phyloP scores from a whole-genome alignment of 2,113 vertebrate species.

The Ellobius talpinus region DNA sequence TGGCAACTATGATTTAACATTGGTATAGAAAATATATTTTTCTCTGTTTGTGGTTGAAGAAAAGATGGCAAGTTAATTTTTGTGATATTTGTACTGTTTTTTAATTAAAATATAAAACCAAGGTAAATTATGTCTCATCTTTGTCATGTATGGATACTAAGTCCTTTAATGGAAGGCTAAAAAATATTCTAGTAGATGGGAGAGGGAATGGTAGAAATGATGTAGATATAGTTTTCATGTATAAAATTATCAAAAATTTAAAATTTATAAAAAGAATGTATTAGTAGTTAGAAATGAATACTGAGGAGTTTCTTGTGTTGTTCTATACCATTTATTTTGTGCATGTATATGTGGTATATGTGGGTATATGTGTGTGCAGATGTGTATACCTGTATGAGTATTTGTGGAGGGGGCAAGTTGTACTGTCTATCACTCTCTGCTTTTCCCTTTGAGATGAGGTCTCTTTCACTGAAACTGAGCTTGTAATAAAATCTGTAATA shows the following conservation, averaged over 20 bases:
- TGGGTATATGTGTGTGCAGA: neutral
- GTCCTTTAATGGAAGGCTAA: neutral
- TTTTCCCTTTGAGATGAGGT: neutral
- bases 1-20: neutral
- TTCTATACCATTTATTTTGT: neutral
- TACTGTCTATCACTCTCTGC: neutral
- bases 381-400: too few species aligned
- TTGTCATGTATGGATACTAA: too few species aligned
- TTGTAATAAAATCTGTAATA: too few species aligned
- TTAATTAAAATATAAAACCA: constrained; percentile 72
- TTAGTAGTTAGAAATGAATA: constrained; percentile 64
- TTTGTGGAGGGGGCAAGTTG: neutral
- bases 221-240: neutral
- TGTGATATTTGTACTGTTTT: constrained; percentile 44
- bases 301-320: constrained; percentile 33
- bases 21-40: constrained; percentile 41
- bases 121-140: constrained; percentile 82
- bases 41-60: constrained; percentile 77
- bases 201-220: neutral
- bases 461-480: neutral
- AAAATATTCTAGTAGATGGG: neutral
- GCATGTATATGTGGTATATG: neutral
- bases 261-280: constrained; percentile 79
- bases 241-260: neutral
- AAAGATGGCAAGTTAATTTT: neutral